phyloP scores from a whole-genome alignment of 2,797 vertebrate species.

The Pantherophis alleghaniensis region DNA sequence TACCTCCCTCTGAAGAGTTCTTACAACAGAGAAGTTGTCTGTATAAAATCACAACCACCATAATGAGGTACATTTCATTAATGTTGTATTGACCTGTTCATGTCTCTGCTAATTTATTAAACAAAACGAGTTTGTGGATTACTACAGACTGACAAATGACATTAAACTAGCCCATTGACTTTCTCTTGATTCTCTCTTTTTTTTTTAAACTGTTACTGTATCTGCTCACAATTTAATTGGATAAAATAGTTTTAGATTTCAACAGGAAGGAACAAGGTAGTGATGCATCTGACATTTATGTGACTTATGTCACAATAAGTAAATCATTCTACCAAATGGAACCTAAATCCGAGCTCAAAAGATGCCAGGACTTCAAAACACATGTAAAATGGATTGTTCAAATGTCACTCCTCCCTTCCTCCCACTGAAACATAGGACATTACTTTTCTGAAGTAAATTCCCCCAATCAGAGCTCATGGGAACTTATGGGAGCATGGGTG shows the following conservation, averaged over 20 bases:
- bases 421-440: background rate
- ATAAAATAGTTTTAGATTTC: slow-evolving; percentile 2
- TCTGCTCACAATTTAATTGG: slow-evolving; percentile 1
- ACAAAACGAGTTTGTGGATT: background rate
- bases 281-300: slow-evolving; percentile 8
- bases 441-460: slow-evolving; percentile 13
- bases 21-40: background rate
- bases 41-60: background rate
- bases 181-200: background rate
- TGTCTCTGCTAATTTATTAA: background rate
- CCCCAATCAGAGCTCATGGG: background rate
- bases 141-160: background rate
- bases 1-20: background rate
- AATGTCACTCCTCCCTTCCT: background rate
- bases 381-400: background rate
- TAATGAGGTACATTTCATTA: background rate
- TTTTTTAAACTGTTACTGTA: background rate
- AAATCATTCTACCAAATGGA: slow-evolving; percentile 12
- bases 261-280: slow-evolving; percentile 12
- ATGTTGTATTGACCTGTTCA: background rate
- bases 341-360: slow-evolving; percentile 19
- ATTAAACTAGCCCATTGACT: background rate
- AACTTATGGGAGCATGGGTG: slow-evolving; percentile 14
- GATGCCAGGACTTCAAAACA: slow-evolving; percentile 20
- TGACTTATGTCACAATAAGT: slow-evolving; percentile 1